Evolutionary conservation across 2,113 vertebrate genomes (phyloP), one percentile per base, ranked within the genome.

Genomic region (Zootoca vivipara): DNA sequence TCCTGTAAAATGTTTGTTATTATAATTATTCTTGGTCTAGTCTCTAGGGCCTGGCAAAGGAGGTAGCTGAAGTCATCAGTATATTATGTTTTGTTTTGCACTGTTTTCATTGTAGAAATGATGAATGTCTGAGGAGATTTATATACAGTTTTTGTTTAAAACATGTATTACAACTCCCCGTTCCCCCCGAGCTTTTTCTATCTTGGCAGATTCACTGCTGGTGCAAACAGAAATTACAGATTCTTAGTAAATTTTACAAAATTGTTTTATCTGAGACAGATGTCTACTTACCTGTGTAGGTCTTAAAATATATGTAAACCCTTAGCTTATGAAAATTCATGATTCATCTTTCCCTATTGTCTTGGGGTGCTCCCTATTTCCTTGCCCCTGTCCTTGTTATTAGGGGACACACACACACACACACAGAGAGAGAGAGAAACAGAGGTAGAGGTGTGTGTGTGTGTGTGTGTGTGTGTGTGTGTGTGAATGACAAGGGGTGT

Each of bases 1-100:
- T 42, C 2, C 10, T 88, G 69, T 89, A 83, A 90, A 93, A 81
- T 82, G 1, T 93, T 93, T 91, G 40, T 91, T 58, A 90, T 80
- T 90, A 89, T 72, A 67, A 86, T 78, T 2, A 56, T 3, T 88
- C 90, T 91, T 87, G 77, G 77, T n/a, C 67, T 18, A 52, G 42
- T 30, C 74, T 89, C 67, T 22, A 74, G 38, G 72, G 33, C 1
- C 10, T 58, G 13, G 22, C 16, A 82, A 67, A 26, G 69, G 80
- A 93, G 62, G 0, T 0, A 0, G 72, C 78, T 30, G 3, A 72
- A 89, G 86, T 20, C 16, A 42, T 24, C 30, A 74, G 52, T 10
- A n/a, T 86, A 70, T 38, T 85, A 9, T 70, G 78, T 56, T 88
- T 88, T 83, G 67, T 87, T 62, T 69, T 72, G 78, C 46, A 62